These are phyloP conservation scores for Clitarchus hookeri DNA, from an alignment of 2,888 invertebrate species.

Conservation along the genomic window DNA sequence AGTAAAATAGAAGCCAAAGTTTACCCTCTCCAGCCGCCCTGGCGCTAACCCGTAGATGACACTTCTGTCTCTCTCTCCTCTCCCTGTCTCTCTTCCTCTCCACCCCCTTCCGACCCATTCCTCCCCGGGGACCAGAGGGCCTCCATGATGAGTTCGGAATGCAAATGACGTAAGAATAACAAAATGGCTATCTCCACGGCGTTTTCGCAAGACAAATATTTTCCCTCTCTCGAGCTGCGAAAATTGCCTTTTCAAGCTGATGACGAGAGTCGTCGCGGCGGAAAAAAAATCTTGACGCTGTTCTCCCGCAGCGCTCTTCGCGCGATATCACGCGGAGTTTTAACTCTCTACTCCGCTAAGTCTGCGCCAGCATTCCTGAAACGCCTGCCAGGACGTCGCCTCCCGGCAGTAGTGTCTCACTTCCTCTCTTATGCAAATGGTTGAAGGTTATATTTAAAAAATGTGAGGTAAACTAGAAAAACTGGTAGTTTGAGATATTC, in stretches of 20 bases:
- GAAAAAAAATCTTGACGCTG: too few species aligned
- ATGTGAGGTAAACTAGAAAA: too few species aligned
- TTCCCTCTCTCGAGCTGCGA: background rate
- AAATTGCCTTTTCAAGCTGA: slow-evolving; percentile 1
- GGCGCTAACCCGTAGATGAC: background rate
- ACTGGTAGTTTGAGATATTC: too few species aligned
- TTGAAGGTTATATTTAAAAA: too few species aligned
- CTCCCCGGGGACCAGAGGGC: background rate
- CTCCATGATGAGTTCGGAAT: slow-evolving; percentile 1
- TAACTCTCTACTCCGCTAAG: too few species aligned
- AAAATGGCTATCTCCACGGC: background rate
- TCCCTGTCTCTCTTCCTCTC: too few species aligned
- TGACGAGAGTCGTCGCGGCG: background rate
- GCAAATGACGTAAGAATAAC: slow-evolving; percentile 14
- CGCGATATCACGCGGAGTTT: too few species aligned
- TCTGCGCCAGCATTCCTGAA: too few species aligned
- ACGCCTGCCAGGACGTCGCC: too few species aligned
- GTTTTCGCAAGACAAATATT: slow-evolving; percentile 12
- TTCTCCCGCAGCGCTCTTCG: too few species aligned
- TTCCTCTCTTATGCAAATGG: too few species aligned
- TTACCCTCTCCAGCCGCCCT: background rate
- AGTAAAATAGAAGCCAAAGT: slow-evolving; percentile 20
- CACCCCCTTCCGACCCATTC: background rate
- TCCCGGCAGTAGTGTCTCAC: too few species aligned
- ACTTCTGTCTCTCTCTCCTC: background rate